A percentile compares a stretch with the other conserved stretches of the same genome.
Evolutionary conservation across 2,113 vertebrate species (phyloP).

Genomic region (Chlamydotis undulata): DNA sequence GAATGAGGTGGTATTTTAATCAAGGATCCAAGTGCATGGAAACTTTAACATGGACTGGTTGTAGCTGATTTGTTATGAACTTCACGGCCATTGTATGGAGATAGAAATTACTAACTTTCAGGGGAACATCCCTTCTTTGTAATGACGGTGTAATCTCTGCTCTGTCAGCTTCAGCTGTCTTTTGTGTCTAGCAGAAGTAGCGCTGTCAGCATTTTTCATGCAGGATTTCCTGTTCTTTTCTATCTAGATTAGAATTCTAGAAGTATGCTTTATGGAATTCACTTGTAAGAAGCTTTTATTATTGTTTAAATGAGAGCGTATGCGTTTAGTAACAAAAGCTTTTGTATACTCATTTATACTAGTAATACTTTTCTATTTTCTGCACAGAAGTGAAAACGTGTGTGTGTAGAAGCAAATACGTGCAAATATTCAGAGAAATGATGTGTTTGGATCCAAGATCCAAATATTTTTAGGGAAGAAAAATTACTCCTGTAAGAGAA

Average conservation of each 20-base stretch:
- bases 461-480: neutral
- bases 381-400: neutral
- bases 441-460: neutral
- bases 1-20: neutral
- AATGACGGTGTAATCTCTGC: neutral
- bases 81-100: neutral
- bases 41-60: neutral
- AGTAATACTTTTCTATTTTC: neutral
- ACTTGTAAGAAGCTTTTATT: slow-evolving; percentile 16
- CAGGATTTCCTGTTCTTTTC: slow-evolving; percentile 53
- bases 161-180: slow-evolving; percentile 1
- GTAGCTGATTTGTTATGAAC: neutral
- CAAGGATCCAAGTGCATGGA: neutral
- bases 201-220: slow-evolving; percentile 38
- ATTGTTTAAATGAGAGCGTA: neutral
- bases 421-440: neutral
- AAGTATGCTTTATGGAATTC: neutral
- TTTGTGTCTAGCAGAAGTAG: slow-evolving; percentile 42
- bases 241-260: neutral
- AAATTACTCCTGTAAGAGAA: neutral
- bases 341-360: neutral
- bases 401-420: neutral
- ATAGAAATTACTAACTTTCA: neutral
- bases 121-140: neutral
- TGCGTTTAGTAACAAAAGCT: neutral